These are phyloP conservation scores for Bucco capensis DNA, from an alignment of 2,113 vertebrate genomes.

Conservation along the genomic window DNA sequence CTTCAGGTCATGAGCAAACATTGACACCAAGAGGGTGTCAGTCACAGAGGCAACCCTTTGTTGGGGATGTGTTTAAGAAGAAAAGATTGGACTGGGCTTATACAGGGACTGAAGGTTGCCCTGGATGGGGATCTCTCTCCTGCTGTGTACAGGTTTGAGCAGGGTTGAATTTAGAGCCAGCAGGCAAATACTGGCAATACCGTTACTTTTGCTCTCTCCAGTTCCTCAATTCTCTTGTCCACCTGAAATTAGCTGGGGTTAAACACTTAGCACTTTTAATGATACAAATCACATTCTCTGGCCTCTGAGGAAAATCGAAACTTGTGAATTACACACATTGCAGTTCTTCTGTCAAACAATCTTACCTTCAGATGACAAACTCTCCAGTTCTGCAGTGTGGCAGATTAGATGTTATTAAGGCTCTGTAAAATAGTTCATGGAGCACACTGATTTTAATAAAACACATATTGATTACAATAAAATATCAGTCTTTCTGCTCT, in stretches of 20 bases:
- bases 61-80: fast-evolving
- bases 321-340: not conserved
- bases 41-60: not conserved
- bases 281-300: not conserved
- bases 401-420: constrained; percentile 62
- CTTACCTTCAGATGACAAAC: constrained; percentile 29
- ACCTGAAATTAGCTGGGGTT: not conserved
- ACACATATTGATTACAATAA: constrained; percentile 71
- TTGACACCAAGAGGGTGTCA: not conserved
- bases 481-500: constrained; percentile 68
- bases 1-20: not conserved
- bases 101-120: not conserved
- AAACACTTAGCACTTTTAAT: not conserved
- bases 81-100: not conserved
- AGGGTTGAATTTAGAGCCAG: not conserved
- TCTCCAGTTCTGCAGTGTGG: constrained; percentile 34
- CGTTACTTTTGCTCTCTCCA: not conserved
- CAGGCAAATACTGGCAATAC: fast-evolving
- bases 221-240: not conserved
- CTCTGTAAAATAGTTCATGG: constrained; percentile 35
- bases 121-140: not conserved
- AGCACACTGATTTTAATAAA: constrained; percentile 76
- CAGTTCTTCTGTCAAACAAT: constrained; percentile 4
- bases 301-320: not conserved
- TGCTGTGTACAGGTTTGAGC: fast-evolving